Evolutionary conservation across 2,797 vertebrate genomes (phyloP).

Genomic region (Hippocampus kuda): DNA sequence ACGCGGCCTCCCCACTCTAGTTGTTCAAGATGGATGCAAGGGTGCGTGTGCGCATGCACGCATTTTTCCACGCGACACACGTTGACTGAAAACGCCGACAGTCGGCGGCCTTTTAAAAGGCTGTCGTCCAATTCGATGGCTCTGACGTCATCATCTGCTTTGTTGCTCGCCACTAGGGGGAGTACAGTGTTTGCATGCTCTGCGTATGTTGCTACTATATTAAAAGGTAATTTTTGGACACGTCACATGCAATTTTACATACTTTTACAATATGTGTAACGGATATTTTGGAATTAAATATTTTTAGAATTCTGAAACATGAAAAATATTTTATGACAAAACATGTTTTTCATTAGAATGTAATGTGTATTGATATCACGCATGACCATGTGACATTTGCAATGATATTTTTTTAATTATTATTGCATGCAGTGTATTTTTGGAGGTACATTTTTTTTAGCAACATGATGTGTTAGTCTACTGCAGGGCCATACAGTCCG

Average conservation of each 20-base stretch:
- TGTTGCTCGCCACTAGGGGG: background rate
- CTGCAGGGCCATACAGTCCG: too few species aligned
- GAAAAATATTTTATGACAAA: too few species aligned
- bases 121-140: background rate
- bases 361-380: background rate
- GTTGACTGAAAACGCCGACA: background rate
- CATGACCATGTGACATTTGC: too few species aligned
- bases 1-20: constrained; percentile 3
- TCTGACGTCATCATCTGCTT: background rate
- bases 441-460: too few species aligned
- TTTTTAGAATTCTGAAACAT: background rate
- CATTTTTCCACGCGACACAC: background rate
- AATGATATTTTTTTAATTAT: too few species aligned
- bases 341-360: background rate
- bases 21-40: background rate
- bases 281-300: too few species aligned
- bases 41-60: background rate
- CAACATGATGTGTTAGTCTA: too few species aligned
- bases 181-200: background rate
- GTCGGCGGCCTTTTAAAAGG: background rate
- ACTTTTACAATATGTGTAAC: too few species aligned
- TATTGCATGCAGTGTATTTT: too few species aligned
- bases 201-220: background rate
- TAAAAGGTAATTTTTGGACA: too few species aligned
- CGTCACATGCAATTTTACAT: too few species aligned